Evolutionary conservation across 2,888 invertebrate species (phyloP).

Genomic region (Andrena marginata): DNA sequence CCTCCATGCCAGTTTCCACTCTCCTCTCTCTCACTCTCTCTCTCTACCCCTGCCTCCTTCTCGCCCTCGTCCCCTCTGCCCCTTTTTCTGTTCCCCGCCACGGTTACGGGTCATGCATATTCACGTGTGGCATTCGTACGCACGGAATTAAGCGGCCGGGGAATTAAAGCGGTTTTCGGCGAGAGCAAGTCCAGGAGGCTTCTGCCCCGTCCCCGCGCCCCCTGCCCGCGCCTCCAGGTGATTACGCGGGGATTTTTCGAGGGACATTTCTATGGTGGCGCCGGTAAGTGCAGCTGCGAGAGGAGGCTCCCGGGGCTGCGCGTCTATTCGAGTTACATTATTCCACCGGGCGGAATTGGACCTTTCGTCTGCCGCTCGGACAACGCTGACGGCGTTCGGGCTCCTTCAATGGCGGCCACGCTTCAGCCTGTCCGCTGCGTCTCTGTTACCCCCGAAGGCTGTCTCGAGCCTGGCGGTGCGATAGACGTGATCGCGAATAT

Average conservation of each 20-base stretch:
- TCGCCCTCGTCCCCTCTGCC: not conserved
- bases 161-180: slow-evolving; percentile 76
- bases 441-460: no score
- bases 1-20: not conserved
- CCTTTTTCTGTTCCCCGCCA: slow-evolving; percentile 24
- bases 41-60: slow-evolving; percentile 4
- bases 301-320: slow-evolving; percentile 20
- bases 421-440: no score
- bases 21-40: not conserved
- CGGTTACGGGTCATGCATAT: slow-evolving; percentile 72
- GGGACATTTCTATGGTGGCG: slow-evolving; percentile 60
- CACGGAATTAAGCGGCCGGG: slow-evolving; percentile 71
- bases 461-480: no score
- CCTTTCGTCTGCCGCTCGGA: slow-evolving; percentile 37
- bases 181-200: slow-evolving; percentile 56
- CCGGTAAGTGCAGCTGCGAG: slow-evolving; percentile 51
- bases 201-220: slow-evolving; percentile 3
- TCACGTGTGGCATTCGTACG: slow-evolving; percentile 77
- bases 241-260: slow-evolving; percentile 62
- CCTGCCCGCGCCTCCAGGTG: slow-evolving; percentile 43
- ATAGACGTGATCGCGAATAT: slow-evolving; percentile 13
- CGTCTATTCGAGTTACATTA: slow-evolving; percentile 56
- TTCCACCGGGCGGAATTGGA: slow-evolving; percentile 55
- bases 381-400: slow-evolving; percentile 13
- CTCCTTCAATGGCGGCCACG: not conserved